phyloP scores from a whole-genome alignment of 1,140 invertebrate genomes.

The Trichonephila clavata region DNA sequence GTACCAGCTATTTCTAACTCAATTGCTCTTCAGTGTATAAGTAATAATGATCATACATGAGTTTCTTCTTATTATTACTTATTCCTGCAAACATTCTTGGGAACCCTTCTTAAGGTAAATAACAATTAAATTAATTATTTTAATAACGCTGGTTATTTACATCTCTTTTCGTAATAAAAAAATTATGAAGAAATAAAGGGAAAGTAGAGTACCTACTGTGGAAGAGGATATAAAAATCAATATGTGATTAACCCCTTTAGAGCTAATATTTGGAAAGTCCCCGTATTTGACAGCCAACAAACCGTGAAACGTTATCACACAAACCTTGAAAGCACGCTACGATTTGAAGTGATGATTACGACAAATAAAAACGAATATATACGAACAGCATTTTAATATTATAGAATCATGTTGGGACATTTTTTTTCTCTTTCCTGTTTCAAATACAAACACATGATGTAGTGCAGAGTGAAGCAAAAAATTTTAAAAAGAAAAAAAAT shows the following conservation, averaged over 20 bases:
- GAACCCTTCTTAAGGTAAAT: too few relatives aligned
- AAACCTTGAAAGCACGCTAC: neutral
- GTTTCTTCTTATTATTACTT: too few relatives aligned
- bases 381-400: conserved; percentile 6
- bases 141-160: too few relatives aligned
- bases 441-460: neutral
- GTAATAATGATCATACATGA: too few relatives aligned
- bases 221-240: neutral
- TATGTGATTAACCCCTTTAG: neutral
- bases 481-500: too few relatives aligned
- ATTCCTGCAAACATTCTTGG: too few relatives aligned
- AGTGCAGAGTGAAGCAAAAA: too few relatives aligned
- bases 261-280: conserved; percentile 29
- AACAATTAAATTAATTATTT: too few relatives aligned
- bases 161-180: too few relatives aligned
- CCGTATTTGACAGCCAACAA: conserved; percentile 34
- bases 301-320: conserved; percentile 44
- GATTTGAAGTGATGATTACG: conserved; percentile 19
- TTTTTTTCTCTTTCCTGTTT: neutral
- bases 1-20: too few relatives aligned
- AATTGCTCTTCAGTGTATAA: too few relatives aligned
- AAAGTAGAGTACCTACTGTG: neutral
- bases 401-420: neutral
- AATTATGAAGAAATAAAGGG: too few relatives aligned
- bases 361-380: conserved; percentile 39